Base-by-base conservation (phyloP, 2,888 invertebrate species). In the Stenodema calcarata region DNA sequence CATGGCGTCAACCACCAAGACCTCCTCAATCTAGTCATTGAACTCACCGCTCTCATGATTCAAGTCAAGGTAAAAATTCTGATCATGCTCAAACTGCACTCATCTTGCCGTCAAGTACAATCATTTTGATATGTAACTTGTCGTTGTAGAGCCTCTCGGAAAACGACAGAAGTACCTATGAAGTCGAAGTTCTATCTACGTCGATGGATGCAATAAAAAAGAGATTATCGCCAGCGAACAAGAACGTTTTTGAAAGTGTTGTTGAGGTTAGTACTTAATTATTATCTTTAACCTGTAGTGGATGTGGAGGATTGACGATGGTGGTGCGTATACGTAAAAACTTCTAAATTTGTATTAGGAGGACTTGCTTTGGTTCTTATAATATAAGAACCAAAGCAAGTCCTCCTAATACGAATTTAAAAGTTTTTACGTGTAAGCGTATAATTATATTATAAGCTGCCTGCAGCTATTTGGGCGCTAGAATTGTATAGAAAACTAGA, bases 141-240 rank as follows among this genome's bases (percentile, higher is more conserved):
- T 12, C 9, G 30, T 30, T 62, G 14, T 90, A 93, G 93, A 94
- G 94, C 90, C 92, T 94, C 87, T 93, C 95, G 9, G 95, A 95
- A 91, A 95, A 95, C 0, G 95, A 96, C 90, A 94, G 96, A 91
- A 98, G 96, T 91, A 96, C 97, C 1, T 97, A 97, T 91, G 98
- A 98, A 91, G 92, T 98, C 85, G 95, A 96, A 91, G 96, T 97
- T 27, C 92, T 98, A 73, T 96, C 97, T 92, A 98, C 97, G 27
- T 97, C 98, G 62, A 95, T 98, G 92, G 95, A 96, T 90, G 96
- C 97, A 90, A 96, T 98, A 81, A 96, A 96, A 91, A 93, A 94
- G 87, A 95, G 95, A 90, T 91, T 98, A 86, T 94, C 94, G 89
- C 94, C 94, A 1, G 92, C 93, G 73, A 97, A 97, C 92, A 94